Evolutionary conservation across 1,140 invertebrate genomes (phyloP), one percentile per base, ranked within the genome.

Genomic region (Gonioctena quinquepunctata): DNA sequence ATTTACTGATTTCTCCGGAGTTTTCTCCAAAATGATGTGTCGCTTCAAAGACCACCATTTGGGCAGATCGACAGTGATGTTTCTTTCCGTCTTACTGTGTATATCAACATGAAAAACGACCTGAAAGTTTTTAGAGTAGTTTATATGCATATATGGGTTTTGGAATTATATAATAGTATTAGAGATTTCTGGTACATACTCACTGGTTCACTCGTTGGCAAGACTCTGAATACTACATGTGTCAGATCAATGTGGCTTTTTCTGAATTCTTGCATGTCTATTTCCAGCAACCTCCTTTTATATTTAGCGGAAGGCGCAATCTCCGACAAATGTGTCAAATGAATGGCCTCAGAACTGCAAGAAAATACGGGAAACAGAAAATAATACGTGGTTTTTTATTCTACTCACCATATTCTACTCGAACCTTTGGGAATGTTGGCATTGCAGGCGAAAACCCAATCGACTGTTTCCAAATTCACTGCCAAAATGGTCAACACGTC

Each of bases 401-500:
- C 22, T 60, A 66, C 80, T 86, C 85, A 92, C 91, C 91, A 93
- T 78, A 88, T 84, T 82, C 87, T 85, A 62, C 86, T 83, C 5
- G 85, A 80, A 21, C 82, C 83, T 64, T 86, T 79, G 16, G 86
- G 76, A 11, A 78, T 80, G 54, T 85, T 85, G 3, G 90, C 88
- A 27, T 86, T 85, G 79, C 92, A 94, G 18, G 88, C 89, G 78
- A 90, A 94, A 18, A 93, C 79, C 92, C 92, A 94, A 73, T 93
- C 88, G 52, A 83, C 86, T 18, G 85, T 84, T 72, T 89, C 86
- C 5, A 92, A 84, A 80, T 91, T 90, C 1, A 88, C 78, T 2
- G 87, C 81, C 74, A 91, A 86, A 6, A 92, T 60, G 1, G 86
- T 86, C 1, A 89, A 82, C 28, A 84, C 83, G 74, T 88, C 81